Evolutionary conservation across 2,888 invertebrate genomes (phyloP), one percentile per base, ranked within the genome.

Genomic region (Idaea biselata): DNA sequence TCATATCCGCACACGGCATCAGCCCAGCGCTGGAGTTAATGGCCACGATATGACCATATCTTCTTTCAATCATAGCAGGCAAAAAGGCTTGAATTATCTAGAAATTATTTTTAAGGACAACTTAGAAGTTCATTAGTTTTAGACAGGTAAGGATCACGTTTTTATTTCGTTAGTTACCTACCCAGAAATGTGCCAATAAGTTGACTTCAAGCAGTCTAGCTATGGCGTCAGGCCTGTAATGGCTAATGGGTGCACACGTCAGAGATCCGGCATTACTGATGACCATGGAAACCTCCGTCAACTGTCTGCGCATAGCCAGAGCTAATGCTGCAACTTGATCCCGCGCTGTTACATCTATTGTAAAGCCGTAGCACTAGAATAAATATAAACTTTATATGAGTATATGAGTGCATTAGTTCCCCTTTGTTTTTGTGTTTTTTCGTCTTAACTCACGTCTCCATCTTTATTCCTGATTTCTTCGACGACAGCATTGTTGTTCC

Each of bases 81-180:
- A 92, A 74, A 64, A 92, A 92, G 0, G 91, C 88, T 80, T 91
- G 89, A 59, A 92, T 89, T 60, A 91, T 76, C 92, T 92, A 72
- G 54, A 66, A 44, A 2, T 8, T 11, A 11, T 44, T 44, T 44
- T 59, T 59, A 61, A 61, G 59, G 44, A 7, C n/a, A 55, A 55
- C 17, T 16, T 33, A 18, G 17, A 6, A 11, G 18, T 18, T 55
- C 2, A 55, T 55, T 16, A 56, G 16, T 56, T 56, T 18, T 18
- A 17, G 11, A 56, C 44, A 44, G 44, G 14, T 56, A 7, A 16
- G 6, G n/a, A 55, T 16, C 1, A 54, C 57, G 16, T 18, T 18
- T n/a, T 16, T 17, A 60, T 0, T 7, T 18, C 6, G 17, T 56
- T n/a, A 8, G 67, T 68, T 73, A 91, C 91, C 91, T 73, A 91